Evolutionary conservation across 1,140 invertebrate species (phyloP).

Genomic region (Apis cerana): DNA sequence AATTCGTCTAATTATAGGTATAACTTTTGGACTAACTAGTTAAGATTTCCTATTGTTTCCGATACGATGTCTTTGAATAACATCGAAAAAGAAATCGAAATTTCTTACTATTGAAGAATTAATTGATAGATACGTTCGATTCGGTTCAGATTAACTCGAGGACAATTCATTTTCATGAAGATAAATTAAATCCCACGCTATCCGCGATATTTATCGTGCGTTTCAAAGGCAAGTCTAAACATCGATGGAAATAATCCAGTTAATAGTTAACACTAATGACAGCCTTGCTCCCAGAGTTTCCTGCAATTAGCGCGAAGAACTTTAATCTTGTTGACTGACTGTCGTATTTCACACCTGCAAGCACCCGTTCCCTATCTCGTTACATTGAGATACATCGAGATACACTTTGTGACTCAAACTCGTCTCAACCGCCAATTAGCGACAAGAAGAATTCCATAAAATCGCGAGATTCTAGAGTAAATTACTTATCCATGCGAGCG

Average conservation of each 20-base stretch:
- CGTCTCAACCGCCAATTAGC: not conserved
- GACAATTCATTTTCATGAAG: no score
- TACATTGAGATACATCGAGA: not conserved
- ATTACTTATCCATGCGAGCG: not conserved
- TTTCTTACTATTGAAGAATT: no score
- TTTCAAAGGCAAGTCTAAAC: not conserved
- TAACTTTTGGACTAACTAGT: no score
- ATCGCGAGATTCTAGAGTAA: not conserved
- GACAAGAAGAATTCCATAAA: not conserved
- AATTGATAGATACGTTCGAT: no score
- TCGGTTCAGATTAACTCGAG: no score
- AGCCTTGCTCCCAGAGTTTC: not conserved
- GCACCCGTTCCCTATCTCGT: not conserved
- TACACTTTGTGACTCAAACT: slow-evolving; percentile 13
- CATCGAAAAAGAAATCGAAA: no score
- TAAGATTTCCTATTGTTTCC: no score
- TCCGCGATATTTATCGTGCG: not conserved
- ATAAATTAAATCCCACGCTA: not conserved
- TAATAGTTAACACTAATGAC: slow-evolving; percentile 17
- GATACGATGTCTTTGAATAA: no score
- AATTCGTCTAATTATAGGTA: no score
- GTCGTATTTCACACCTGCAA: slow-evolving; percentile 17
- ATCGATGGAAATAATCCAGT: slow-evolving; percentile 11
- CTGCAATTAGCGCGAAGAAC: slow-evolving; percentile 8
- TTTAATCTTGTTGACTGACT: not conserved